Conservation (phyloP, 2,888 invertebrate genomes). For the Lycophotia porphyrea region DNA sequence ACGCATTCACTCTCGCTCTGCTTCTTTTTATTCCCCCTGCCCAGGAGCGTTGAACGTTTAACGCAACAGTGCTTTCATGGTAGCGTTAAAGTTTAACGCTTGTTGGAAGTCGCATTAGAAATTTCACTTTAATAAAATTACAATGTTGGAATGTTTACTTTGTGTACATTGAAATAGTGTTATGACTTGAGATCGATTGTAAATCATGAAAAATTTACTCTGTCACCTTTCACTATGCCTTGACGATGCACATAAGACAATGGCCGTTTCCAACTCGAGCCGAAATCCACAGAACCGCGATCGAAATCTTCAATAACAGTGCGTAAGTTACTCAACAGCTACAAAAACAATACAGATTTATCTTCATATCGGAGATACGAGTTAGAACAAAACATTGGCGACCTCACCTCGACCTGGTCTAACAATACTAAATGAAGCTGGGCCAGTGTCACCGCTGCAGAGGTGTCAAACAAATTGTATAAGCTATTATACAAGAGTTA, state of each 20-base stretch:
- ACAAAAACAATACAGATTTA: slow-evolving; percentile 54
- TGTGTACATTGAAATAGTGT: background rate
- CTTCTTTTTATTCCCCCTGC: too few species aligned
- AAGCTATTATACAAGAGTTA: slow-evolving; percentile 60
- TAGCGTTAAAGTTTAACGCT: too few species aligned
- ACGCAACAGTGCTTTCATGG: too few species aligned
- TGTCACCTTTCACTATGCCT: slow-evolving; percentile 17
- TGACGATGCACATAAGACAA: slow-evolving; percentile 17
- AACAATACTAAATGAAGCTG: slow-evolving; percentile 60
- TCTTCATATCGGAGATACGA: slow-evolving; percentile 46
- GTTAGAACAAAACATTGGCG: slow-evolving; percentile 44
- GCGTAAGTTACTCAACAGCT: slow-evolving; percentile 51
- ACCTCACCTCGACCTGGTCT: slow-evolving; percentile 63
- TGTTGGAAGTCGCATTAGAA: too few species aligned
- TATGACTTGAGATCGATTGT: background rate
- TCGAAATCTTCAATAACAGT: slow-evolving; percentile 56
- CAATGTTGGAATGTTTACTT: background rate
- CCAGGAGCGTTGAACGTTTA: too few species aligned
- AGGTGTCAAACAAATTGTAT: slow-evolving; percentile 60
- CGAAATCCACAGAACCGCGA: slow-evolving; percentile 36
- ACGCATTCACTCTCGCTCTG: too few species aligned
- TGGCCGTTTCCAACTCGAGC: slow-evolving; percentile 13
- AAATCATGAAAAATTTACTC: background rate
- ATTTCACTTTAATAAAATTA: too few species aligned
- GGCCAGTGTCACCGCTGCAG: slow-evolving; percentile 47